Evolutionary conservation across 2,113 vertebrate genomes (phyloP).

Genomic region (Sceloporus undulatus): DNA sequence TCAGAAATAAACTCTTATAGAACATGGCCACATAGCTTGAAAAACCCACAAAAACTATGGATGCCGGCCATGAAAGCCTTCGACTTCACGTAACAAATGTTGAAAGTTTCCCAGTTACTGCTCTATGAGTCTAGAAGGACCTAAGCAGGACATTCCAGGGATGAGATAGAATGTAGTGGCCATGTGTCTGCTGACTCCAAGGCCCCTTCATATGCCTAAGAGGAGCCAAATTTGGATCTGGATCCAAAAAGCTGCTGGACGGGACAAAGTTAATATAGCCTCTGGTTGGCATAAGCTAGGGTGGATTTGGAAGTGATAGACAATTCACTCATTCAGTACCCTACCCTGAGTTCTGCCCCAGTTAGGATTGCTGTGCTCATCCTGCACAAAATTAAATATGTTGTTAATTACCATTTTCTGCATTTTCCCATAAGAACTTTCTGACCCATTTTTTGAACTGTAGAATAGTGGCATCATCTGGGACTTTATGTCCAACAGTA

Average conservation of each 20-base stretch:
- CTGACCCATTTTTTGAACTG: constrained; percentile 81
- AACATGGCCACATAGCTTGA: too few relatives aligned
- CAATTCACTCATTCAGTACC: background rate
- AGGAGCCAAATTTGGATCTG: background rate
- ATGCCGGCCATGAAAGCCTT: too few relatives aligned
- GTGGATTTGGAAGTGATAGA: background rate
- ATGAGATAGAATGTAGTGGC: background rate
- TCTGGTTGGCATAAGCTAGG: background rate
- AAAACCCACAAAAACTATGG: too few relatives aligned
- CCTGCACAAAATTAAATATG: constrained; percentile 21
- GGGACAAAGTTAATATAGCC: background rate
- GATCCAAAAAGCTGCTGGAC: background rate
- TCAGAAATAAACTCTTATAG: too few relatives aligned
- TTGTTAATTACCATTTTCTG: constrained; percentile 75
- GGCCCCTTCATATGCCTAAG: background rate
- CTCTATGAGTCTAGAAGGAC: background rate
- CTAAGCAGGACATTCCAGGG: background rate
- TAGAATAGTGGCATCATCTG: constrained; percentile 79
- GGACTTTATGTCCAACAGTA: constrained; percentile 79
- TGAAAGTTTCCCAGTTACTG: background rate
- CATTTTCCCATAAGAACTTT: constrained; percentile 80
- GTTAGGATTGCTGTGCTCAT: background rate
- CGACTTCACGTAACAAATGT: too few relatives aligned
- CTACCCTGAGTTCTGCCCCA: background rate
- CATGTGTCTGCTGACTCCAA: background rate